phyloP scores from a whole-genome alignment of 2,113 vertebrate genomes.

The Saimiri boliviensis region DNA sequence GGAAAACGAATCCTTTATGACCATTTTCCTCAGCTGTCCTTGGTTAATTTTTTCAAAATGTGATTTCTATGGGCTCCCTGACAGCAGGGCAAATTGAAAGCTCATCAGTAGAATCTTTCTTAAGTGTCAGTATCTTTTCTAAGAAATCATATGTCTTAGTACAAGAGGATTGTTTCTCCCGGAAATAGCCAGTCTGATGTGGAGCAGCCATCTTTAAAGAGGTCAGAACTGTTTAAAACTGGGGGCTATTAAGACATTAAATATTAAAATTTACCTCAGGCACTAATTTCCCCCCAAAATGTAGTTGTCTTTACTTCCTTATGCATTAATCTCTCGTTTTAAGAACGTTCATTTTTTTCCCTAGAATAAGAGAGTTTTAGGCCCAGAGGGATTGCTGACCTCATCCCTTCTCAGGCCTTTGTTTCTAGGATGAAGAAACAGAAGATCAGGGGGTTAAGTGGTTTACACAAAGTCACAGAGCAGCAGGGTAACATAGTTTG shows the following conservation, averaged over 20 bases:
- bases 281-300: background rate
- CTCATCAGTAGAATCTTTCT: conserved; percentile 44
- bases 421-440: background rate
- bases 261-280: background rate
- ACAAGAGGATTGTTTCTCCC: conserved; percentile 19
- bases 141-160: background rate
- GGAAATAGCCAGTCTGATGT: background rate
- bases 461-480: background rate
- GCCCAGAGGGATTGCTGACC: background rate
- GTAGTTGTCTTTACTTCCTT: background rate
- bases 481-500: background rate
- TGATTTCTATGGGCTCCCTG: conserved; percentile 54
- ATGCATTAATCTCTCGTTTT: background rate
- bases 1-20: conserved; percentile 54
- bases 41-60: conserved; percentile 69
- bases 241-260: conserved; percentile 21
- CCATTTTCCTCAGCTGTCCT: conserved; percentile 48
- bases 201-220: background rate
- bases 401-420: background rate
- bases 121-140: conserved; percentile 51
- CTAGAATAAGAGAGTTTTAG: background rate
- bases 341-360: background rate
- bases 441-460: background rate
- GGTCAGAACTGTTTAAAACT: conserved; percentile 38
- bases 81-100: conserved; percentile 52